Percentiles rank a stretch among this genome's conserved stretches.
Evolutionary conservation across 2,797 vertebrate genomes (phyloP).

Genomic region (Momotus momota): DNA sequence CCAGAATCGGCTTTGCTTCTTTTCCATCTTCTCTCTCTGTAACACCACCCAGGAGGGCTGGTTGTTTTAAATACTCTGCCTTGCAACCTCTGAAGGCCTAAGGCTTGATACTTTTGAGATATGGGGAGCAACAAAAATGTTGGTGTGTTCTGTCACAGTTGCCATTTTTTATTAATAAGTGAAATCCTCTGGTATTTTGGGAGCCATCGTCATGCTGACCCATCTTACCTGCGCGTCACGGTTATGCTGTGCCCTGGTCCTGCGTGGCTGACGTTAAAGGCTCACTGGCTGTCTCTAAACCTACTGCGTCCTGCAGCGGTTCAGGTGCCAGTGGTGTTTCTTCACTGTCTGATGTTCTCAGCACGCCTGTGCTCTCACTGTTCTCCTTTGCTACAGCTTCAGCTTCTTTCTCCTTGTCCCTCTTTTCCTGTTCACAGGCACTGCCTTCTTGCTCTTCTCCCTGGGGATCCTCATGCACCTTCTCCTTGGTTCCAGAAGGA

Average conservation of each 20-base stretch:
- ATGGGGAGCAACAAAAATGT: background rate
- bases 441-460: background rate
- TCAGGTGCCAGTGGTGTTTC: background rate
- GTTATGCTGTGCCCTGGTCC: background rate
- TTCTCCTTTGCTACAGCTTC: background rate
- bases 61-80: background rate
- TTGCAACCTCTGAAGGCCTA: background rate
- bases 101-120: background rate
- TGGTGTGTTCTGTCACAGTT: background rate
- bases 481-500: background rate
- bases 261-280: background rate
- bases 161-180: background rate
- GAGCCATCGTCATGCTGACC: background rate
- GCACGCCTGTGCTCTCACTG: background rate
- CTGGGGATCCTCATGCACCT: background rate
- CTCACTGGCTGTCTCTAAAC: slow-evolving; percentile 8
- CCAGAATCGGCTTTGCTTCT: background rate
- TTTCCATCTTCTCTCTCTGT: background rate
- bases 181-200: slow-evolving; percentile 16
- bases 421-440: background rate
- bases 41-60: background rate
- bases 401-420: background rate
- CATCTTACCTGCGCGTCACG: slow-evolving; percentile 32
- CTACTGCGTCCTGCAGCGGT: background rate
- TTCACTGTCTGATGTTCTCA: background rate